phyloP scores from a whole-genome alignment of 2,797 vertebrate genomes.

The Enteromius mattozi region DNA sequence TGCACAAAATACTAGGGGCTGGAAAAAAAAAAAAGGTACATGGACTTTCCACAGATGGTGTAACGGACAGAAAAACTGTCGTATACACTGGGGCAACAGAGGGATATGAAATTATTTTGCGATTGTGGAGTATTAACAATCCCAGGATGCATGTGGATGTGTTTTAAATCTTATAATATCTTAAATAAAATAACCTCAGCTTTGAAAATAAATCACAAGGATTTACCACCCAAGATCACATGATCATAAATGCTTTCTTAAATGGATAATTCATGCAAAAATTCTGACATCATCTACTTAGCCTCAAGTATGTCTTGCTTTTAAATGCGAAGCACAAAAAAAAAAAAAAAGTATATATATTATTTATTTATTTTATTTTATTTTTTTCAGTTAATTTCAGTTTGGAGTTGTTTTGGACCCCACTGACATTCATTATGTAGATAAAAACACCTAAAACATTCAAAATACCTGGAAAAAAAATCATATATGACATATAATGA shows the following conservation, averaged over 20 bases:
- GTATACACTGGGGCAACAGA: background rate
- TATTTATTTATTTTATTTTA: no score
- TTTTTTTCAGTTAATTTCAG: no score
- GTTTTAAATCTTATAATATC: background rate
- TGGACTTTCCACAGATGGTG: constrained; percentile 14
- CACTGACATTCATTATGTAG: background rate
- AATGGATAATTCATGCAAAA: background rate
- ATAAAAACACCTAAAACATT: background rate
- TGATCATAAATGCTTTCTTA: background rate
- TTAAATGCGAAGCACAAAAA: background rate
- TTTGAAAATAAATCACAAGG: background rate
- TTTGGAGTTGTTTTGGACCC: no score
- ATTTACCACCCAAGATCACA: background rate
- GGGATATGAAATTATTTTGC: background rate
- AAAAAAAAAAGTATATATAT: no score
- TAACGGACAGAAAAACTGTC: constrained; percentile 3
- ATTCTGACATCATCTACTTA: background rate
- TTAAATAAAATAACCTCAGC: background rate
- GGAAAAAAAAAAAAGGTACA: background rate
- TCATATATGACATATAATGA: background rate
- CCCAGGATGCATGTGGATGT: background rate
- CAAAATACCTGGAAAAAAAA: background rate
- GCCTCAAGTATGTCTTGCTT: background rate
- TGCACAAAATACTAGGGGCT: constrained; percentile 32
- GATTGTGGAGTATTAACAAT: background rate